A percentile compares a stretch with the other conserved stretches of the same genome.
These are phyloP conservation scores for Armadillidium nasatum DNA, from an alignment of 1,140 invertebrate genomes.

Conservation along the genomic window DNA sequence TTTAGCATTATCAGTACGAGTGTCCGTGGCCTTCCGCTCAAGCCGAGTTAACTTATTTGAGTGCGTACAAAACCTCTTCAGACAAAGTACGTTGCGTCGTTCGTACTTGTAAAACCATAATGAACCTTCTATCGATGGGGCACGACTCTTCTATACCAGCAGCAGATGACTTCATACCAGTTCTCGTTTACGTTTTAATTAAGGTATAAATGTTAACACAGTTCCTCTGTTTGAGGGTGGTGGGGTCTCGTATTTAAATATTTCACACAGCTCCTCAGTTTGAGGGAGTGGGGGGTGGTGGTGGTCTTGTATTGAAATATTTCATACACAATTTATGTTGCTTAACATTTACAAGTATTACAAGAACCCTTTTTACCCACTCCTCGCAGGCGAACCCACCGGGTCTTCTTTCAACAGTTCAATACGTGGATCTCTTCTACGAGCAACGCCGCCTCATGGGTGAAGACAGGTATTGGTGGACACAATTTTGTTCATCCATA, in stretches of 20 bases:
- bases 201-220: slow-evolving; percentile 61
- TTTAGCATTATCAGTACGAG: slow-evolving; percentile 68
- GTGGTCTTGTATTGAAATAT: too few relatives aligned
- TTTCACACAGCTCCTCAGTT: too few relatives aligned
- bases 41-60: slow-evolving; percentile 81
- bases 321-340: too few relatives aligned
- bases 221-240: too few relatives aligned
- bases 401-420: neutral
- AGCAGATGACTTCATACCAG: slow-evolving; percentile 94
- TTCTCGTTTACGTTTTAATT: slow-evolving; percentile 93
- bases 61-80: slow-evolving; percentile 87
- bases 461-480: slow-evolving; percentile 3
- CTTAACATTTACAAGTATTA: too few relatives aligned
- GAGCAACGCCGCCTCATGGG: slow-evolving; percentile 12
- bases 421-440: slow-evolving; percentile 31
- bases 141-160: slow-evolving; percentile 74
- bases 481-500: neutral
- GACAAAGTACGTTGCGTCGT: slow-evolving; percentile 88
- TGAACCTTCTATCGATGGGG: slow-evolving; percentile 82
- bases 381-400: neutral
- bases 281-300: too few relatives aligned
- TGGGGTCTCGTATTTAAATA: too few relatives aligned
- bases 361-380: too few relatives aligned
- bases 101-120: slow-evolving; percentile 79
- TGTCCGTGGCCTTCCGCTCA: slow-evolving; percentile 97